Evolutionary conservation across 1,140 invertebrate genomes (phyloP), one percentile per base, ranked within the genome.

Genomic region (Coptotermes formosanus): DNA sequence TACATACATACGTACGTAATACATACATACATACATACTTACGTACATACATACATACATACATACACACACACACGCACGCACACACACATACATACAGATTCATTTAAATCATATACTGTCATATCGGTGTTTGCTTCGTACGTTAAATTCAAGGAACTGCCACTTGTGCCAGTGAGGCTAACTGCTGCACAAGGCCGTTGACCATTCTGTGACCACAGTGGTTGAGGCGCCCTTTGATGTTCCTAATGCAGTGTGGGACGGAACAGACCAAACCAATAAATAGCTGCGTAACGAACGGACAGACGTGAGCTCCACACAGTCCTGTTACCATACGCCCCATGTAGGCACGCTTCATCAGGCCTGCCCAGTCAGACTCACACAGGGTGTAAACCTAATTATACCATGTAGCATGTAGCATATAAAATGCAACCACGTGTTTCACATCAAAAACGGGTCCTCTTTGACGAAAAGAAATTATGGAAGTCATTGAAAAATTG

Each of bases 391-490:
- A 30, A 11, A 75, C n/a, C 9, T n/a, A 75, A 75, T 75, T 75
- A 75, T 16, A 30, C n/a, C 64, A 25, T n/a, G 64, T 30, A 38
- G 38, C 38, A 38, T 4, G 38, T 38, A 38, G n/a, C n/a, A n/a
- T n/a, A n/a, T n/a, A 69, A 69, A 75, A 75, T 16, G 64, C 8
- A 64, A 64, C 59, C 59, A n/a, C 19, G 59, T 23, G 14, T 64
- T 64, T 64, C 64, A 75, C 64, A 16, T 75, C 25, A 75, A 75
- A 75, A 75, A 75, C 2, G 38, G 38, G n/a, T n/a, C 52, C 16
- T 21, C 59, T 64, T 75, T 75, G n/a, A 75, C 30, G 4, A 75
- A 75, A 75, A 75, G 64, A 75, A 75, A 75, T 75, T 75, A 75
- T 7, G 25, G 64, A 75, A 30, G 25, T 75, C 64, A 75, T 16